Evolutionary conservation across 1,140 invertebrate species (phyloP), one percentile per base, ranked within the genome.

Genomic region (Pseudachorutes palmiensis): DNA sequence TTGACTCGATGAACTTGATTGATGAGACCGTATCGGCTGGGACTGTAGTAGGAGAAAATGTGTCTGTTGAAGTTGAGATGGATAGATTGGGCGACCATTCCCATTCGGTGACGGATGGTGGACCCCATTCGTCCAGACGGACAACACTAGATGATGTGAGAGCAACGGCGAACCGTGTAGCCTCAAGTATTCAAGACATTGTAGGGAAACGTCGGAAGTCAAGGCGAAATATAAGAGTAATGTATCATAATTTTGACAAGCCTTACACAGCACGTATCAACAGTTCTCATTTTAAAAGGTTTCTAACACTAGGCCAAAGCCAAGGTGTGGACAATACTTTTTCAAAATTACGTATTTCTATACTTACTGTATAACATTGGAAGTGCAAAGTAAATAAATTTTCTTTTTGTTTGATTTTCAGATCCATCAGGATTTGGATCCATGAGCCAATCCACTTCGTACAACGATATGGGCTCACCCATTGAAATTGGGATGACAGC

Each of bases 211-310:
- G 67, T 16, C 63, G 60, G 62, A 64, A 63, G 28, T 28, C 62
- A 29, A 22, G 22, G 22, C 66, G 65, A 62, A 66, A 70, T 66
- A 64, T 74, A 24, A 57, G 72, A 51, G 72, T 74, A 29, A 55
- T 70, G 3, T 74, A 74, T 48, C 72, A 74, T 49, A 74, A 74
- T 67, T 64, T 74, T 26, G 72, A 74, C 68, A 74, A 74, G 32
- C 72, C 72, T 0, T 74, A 74, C 32, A 70, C 67, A 55, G 72
- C 70, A 2, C 59, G 66, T 61, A 66, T 74, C 22, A 74, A 66
- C 61, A 49, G 68, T 12, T 67, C 67, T 16, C 70, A 71, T 65
- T 74, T 68, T 41, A 71, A 71, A 62, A 70, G 69, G 31, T 74
- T 70, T 60, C 66, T 74, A 58, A 74, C 72, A 31, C 57, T 74